These are phyloP conservation scores for Ptychoptera contaminata DNA, from an alignment of 2,888 invertebrate species.

Conservation along the genomic window DNA sequence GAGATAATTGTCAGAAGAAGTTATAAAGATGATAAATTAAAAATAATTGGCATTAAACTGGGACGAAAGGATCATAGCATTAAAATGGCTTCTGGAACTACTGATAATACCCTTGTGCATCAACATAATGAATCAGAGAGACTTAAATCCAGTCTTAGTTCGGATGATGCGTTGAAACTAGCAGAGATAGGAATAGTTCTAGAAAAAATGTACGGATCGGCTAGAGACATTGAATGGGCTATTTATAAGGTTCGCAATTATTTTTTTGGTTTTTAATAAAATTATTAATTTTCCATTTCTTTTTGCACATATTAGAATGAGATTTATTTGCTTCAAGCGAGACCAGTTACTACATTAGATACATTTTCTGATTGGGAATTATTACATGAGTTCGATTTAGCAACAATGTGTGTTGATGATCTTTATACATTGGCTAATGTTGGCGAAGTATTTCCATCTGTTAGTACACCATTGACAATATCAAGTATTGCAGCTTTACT, in stretches of 20 bases:
- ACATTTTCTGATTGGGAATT: conserved; percentile 64
- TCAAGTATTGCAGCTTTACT: conserved; percentile 20
- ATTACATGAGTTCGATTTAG: conserved; percentile 57
- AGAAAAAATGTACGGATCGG: conserved; percentile 50
- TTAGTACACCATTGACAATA: conserved; percentile 37
- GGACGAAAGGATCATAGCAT: conserved; percentile 40
- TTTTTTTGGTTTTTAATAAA: too few relatives aligned
- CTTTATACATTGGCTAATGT: conserved; percentile 54
- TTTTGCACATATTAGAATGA: conserved; percentile 29
- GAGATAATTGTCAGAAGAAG: conserved; percentile 42
- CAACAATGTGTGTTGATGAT: conserved; percentile 48
- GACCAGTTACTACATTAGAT: conserved; percentile 59
- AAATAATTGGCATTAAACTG: conserved; percentile 30
- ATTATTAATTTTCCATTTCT: conserved; percentile 4
- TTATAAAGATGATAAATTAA: conserved; percentile 30
- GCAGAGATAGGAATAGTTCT: conserved; percentile 40
- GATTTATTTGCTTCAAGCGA: conserved; percentile 55
- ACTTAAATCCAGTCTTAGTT: conserved; percentile 34
- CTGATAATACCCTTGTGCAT: conserved; percentile 18
- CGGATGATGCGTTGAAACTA: conserved; percentile 37
- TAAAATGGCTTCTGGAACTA: conserved; percentile 31
- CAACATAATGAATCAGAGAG: too few relatives aligned
- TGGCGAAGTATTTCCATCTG: conserved; percentile 52
- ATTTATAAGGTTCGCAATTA: conserved; percentile 42
- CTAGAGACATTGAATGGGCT: conserved; percentile 74